Conservation (phyloP, 2,797 vertebrate species). For the Microctenopoma stevenorrisi region DNA sequence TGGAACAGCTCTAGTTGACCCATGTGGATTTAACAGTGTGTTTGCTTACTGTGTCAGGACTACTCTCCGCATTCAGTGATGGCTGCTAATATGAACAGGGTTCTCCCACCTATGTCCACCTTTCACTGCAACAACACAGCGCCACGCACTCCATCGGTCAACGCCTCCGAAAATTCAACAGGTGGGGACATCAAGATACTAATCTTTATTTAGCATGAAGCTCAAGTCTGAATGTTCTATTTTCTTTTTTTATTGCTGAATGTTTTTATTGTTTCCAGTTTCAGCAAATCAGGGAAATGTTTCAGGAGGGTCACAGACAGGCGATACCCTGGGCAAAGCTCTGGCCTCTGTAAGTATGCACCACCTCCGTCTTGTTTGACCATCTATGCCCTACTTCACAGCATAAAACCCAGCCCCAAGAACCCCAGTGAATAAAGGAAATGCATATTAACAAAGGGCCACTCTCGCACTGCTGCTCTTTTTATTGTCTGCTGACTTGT, state of each 20-base stretch:
- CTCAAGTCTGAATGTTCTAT: background rate
- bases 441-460: conserved; percentile 57
- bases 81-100: conserved; percentile 89
- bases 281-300: conserved; percentile 89
- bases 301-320: conserved; percentile 91
- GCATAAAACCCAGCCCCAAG: conserved; percentile 35
- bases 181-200: conserved; percentile 78
- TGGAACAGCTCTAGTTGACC: conserved; percentile 13
- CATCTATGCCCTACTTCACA: conserved; percentile 45
- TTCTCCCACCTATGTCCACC: conserved; percentile 97
- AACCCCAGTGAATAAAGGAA: conserved; percentile 45
- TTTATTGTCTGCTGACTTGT: conserved; percentile 76
- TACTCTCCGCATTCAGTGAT: conserved; percentile 91
- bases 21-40: conserved; percentile 29
- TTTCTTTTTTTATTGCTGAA: background rate
- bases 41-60: conserved; percentile 80
- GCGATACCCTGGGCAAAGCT: conserved; percentile 95
- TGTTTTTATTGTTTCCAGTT: conserved; percentile 33
- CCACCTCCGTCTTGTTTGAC: conserved; percentile 57
- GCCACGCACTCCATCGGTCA: conserved; percentile 86
- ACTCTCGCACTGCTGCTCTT: conserved; percentile 53
- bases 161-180: conserved; percentile 87
- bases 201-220: too few relatives aligned
- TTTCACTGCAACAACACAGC: conserved; percentile 88
- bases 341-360: conserved; percentile 94